Evolutionary conservation across 2,888 invertebrate species (phyloP).

Genomic region (Xanthostigma xanthostigma): DNA sequence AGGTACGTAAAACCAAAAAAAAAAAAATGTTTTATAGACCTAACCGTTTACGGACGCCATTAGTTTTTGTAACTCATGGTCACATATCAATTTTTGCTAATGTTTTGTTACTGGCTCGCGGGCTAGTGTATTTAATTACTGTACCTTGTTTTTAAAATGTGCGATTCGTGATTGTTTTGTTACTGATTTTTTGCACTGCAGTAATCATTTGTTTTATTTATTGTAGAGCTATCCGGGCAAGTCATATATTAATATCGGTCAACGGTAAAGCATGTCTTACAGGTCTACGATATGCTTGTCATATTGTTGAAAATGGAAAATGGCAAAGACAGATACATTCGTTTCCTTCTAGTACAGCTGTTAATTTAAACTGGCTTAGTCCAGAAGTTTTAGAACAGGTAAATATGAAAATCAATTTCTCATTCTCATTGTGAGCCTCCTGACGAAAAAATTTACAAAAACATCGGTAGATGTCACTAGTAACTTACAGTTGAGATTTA

Average conservation of each 20-base stretch:
- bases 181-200: not conserved
- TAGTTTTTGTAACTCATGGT: no score
- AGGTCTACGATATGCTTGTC: conserved; percentile 66
- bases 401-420: conserved; percentile 1
- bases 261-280: conserved; percentile 57
- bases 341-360: conserved; percentile 53
- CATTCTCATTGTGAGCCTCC: not conserved
- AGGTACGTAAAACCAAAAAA: conserved; percentile 34
- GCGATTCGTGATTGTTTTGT: no score
- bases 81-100: no score
- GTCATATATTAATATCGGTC: conserved; percentile 66
- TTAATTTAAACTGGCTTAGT: conserved; percentile 78
- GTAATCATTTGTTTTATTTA: conserved; percentile 4
- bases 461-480: not conserved
- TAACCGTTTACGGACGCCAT: no score
- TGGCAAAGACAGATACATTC: conserved; percentile 55
- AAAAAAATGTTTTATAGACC: no score
- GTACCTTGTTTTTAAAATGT: no score
- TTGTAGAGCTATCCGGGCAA: conserved; percentile 63
- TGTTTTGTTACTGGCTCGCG: no score
- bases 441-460: not conserved
- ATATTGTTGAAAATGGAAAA: conserved; percentile 54
- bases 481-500: not conserved
- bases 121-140: no score
- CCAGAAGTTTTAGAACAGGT: conserved; percentile 83